phyloP scores from a whole-genome alignment of 1,140 invertebrate genomes.

The Temnothorax curvispinosus region DNA sequence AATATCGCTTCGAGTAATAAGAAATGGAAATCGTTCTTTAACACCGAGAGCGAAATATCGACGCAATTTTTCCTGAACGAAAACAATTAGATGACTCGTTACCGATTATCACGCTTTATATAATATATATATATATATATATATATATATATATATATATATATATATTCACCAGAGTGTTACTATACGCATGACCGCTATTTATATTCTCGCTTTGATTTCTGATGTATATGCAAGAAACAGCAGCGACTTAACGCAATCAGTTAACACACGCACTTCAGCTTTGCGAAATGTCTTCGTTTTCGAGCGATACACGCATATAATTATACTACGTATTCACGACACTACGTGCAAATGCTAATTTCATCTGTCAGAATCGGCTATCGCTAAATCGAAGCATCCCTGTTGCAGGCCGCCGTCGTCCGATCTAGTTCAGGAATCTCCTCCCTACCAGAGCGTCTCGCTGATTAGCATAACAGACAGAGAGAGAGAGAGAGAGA shows the following conservation, averaged over 20 bases:
- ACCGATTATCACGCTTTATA: background rate
- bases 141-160: too few relatives aligned
- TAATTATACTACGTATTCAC: background rate
- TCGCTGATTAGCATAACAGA: slow-evolving; percentile 67
- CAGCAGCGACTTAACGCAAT: background rate
- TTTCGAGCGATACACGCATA: background rate
- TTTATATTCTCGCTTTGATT: background rate
- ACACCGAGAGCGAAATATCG: background rate
- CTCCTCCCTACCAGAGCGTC: background rate
- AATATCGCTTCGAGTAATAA: background rate
- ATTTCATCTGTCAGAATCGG: background rate
- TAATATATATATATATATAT: background rate
- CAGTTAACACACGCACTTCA: background rate
- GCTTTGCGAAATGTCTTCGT: too few relatives aligned
- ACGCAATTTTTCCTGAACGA: background rate
- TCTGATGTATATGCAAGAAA: background rate
- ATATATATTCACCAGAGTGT: background rate
- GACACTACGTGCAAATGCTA: background rate
- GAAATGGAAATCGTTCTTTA: background rate
- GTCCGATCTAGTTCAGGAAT: slow-evolving; percentile 21
- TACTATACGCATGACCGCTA: background rate
- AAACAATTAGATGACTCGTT: background rate
- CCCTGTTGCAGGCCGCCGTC: background rate
- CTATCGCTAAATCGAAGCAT: background rate
- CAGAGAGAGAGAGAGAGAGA: too few relatives aligned